A percentile compares a stretch with the other conserved stretches of the same genome.
Conservation (phyloP, 2,888 invertebrate genomes). For the Limenitis camilla region DNA sequence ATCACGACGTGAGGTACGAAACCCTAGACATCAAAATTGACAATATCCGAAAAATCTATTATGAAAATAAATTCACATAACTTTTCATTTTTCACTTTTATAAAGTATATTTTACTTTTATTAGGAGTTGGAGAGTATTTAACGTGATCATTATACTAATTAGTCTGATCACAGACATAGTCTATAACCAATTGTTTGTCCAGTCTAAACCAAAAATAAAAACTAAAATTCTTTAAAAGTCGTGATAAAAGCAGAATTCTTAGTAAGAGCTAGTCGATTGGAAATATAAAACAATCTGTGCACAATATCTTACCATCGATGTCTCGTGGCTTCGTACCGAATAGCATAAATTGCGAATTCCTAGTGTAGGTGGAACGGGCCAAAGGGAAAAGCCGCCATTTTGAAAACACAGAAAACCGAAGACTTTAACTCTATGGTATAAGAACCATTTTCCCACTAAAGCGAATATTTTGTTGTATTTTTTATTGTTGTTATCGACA, state of each 20-base stretch:
- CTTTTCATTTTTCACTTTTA: too few relatives aligned
- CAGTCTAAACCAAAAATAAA: too few relatives aligned
- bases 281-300: conserved; percentile 21
- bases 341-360: conserved; percentile 23
- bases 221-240: too few relatives aligned
- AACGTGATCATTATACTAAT: too few relatives aligned
- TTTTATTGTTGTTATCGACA: conserved; percentile 19
- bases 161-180: too few relatives aligned
- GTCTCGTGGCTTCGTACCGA: conserved; percentile 9
- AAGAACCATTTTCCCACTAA: conserved; percentile 3
- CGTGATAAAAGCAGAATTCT: neutral
- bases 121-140: too few relatives aligned
- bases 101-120: too few relatives aligned
- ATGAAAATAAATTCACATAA: too few relatives aligned
- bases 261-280: conserved; percentile 2
- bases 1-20: too few relatives aligned
- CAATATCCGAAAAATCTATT: too few relatives aligned
- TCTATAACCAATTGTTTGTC: too few relatives aligned
- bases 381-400: conserved; percentile 15
- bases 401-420: conserved; percentile 1
- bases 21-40: too few relatives aligned
- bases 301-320: conserved; percentile 20
- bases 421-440: neutral
- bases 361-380: conserved; percentile 20
- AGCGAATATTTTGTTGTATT: conserved; percentile 5